Percentiles rank a stretch among this genome's conserved stretches.
These are phyloP conservation scores for Cricetomys ansorgei DNA, from an alignment of 2,113 vertebrate species.

Conservation along the genomic window DNA sequence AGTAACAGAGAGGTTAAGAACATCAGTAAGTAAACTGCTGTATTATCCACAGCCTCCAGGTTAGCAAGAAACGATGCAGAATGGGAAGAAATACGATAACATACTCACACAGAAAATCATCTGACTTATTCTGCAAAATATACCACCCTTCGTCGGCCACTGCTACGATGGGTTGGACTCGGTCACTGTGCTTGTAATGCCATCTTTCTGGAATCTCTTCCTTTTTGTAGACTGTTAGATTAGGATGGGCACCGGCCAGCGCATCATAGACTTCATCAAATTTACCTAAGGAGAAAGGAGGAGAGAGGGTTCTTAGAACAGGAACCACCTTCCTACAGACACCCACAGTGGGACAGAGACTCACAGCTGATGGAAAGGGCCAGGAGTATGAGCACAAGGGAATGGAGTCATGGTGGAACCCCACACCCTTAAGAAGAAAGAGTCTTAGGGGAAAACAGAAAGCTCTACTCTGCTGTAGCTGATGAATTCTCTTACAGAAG, in stretches of 20 bases:
- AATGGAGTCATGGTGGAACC: not conserved
- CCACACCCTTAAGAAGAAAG: not conserved
- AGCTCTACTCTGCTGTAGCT: not conserved
- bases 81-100: constrained; percentile 38
- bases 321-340: not conserved
- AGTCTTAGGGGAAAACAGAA: not conserved
- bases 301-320: not conserved
- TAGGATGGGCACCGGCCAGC: constrained; percentile 90
- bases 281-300: constrained; percentile 85
- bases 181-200: constrained; percentile 91
- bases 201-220: constrained; percentile 91
- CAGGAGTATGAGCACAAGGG: not conserved
- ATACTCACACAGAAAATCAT: constrained; percentile 89
- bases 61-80: not conserved
- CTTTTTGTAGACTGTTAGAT: constrained; percentile 93
- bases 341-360: not conserved
- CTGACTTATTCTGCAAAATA: constrained; percentile 90
- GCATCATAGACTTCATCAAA: constrained; percentile 90
- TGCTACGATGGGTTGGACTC: constrained; percentile 92
- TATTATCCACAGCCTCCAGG: not conserved
- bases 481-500: not conserved
- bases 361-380: not conserved
- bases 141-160: constrained; percentile 94
- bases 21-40: constrained; percentile 35
- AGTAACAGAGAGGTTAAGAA: not conserved